A percentile compares a stretch with the other conserved stretches of the same genome.
Conservation (phyloP, 2,797 vertebrate genomes). For the Rhincodon typus region DNA sequence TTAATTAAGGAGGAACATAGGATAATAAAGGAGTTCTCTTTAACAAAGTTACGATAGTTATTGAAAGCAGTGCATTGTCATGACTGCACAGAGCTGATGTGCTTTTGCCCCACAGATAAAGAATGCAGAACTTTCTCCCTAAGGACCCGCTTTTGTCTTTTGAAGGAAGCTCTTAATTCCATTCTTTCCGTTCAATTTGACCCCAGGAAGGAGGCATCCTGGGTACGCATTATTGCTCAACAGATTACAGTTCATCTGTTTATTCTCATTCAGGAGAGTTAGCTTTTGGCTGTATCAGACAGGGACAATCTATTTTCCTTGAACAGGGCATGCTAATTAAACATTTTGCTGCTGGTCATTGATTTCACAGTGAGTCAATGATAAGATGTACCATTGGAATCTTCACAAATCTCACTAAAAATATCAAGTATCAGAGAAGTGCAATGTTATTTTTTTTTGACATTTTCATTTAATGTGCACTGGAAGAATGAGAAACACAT, state of each 20-base stretch:
- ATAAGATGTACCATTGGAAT: background rate
- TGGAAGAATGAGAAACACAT: background rate
- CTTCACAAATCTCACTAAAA: background rate
- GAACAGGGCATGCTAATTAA: background rate
- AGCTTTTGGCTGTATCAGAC: background rate
- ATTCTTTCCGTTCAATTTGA: background rate
- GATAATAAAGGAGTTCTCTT: background rate
- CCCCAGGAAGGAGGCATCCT: background rate
- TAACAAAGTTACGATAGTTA: background rate
- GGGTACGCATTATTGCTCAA: background rate
- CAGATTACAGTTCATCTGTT: background rate
- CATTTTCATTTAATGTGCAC: background rate
- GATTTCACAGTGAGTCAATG: background rate
- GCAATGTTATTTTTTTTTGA: background rate
- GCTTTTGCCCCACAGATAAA: background rate
- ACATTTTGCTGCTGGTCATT: background rate
- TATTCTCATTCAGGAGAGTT: background rate
- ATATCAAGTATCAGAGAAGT: background rate
- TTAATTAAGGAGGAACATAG: background rate
- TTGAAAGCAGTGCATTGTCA: background rate
- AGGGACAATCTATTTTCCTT: background rate
- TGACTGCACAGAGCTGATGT: background rate
- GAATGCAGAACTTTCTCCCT: background rate
- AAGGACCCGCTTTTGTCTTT: background rate
- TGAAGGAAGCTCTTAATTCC: background rate